phyloP scores from a whole-genome alignment of 2,113 vertebrate species.

The Leucopsar rothschildi region DNA sequence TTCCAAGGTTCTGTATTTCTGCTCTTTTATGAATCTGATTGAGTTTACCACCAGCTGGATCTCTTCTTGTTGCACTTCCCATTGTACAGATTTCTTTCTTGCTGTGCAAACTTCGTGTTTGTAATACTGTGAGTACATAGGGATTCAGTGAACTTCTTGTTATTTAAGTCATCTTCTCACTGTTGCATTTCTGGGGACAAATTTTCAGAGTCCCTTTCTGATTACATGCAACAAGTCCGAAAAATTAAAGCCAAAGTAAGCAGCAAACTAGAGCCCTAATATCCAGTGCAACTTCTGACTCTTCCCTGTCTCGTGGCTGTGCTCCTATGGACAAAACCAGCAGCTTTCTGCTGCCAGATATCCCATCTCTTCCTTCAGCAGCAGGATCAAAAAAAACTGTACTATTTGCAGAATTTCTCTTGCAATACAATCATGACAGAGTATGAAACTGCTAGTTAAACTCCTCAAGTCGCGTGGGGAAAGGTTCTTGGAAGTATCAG shows the following conservation, averaged over 20 bases:
- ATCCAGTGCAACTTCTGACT: background rate
- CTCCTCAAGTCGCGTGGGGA: background rate
- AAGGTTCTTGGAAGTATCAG: background rate
- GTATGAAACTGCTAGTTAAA: background rate
- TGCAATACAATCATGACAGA: background rate
- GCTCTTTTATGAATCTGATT: background rate
- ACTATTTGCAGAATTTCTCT: constrained; percentile 4
- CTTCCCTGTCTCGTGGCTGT: background rate
- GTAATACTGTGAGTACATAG: background rate
- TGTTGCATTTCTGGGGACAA: background rate
- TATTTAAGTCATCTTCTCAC: background rate
- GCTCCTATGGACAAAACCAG: background rate
- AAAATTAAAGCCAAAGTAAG: background rate
- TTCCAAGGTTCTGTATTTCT: background rate
- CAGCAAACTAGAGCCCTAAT: background rate
- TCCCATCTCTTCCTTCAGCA: background rate
- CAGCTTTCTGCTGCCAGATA: background rate
- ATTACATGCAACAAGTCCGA: background rate
- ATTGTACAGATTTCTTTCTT: background rate
- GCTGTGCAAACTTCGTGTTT: background rate
- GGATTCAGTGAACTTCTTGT: background rate
- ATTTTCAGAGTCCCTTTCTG: background rate
- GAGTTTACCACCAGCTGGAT: background rate
- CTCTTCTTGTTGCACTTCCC: background rate
- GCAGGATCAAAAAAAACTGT: background rate